Percentiles rank a stretch among this genome's conserved stretches.
These are phyloP conservation scores for Pantherophis guttatus DNA, from an alignment of 2,113 vertebrate genomes.

Conservation along the genomic window DNA sequence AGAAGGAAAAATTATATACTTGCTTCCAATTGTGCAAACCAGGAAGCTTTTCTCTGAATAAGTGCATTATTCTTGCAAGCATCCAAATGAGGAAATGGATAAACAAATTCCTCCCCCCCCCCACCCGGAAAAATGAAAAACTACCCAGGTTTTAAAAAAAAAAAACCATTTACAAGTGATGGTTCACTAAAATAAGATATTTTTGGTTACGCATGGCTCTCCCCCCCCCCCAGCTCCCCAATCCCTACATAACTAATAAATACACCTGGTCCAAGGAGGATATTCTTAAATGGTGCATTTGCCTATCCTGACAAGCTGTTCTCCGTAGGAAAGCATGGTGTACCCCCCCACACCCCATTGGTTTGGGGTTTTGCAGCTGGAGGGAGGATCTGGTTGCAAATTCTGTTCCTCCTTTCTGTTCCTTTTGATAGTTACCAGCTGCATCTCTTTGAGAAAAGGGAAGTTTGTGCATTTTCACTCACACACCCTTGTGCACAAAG, in stretches of 20 bases:
- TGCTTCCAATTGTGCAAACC: neutral
- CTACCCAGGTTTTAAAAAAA: neutral
- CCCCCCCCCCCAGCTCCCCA: neutral
- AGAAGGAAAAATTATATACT: neutral
- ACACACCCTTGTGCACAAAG: neutral
- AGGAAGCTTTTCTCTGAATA: neutral
- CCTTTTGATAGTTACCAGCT: neutral
- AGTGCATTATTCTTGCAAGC: neutral
- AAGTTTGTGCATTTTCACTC: neutral
- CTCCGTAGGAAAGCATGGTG: fast-evolving
- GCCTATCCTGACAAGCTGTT: neutral
- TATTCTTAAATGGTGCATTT: neutral
- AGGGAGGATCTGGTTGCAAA: neutral
- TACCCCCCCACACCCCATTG: neutral
- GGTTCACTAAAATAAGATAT: neutral
- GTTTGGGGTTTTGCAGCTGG: neutral
- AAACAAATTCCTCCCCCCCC: neutral
- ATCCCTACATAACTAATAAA: neutral
- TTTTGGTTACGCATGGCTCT: neutral
- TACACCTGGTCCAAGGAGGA: too few relatives aligned
- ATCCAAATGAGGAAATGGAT: neutral
- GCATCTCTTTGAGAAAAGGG: neutral
- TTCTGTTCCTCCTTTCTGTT: neutral
- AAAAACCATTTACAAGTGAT: neutral
- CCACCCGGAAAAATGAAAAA: neutral